Evolutionary conservation across 2,113 vertebrate species (phyloP).

Genomic region (Leucopternis melanops): DNA sequence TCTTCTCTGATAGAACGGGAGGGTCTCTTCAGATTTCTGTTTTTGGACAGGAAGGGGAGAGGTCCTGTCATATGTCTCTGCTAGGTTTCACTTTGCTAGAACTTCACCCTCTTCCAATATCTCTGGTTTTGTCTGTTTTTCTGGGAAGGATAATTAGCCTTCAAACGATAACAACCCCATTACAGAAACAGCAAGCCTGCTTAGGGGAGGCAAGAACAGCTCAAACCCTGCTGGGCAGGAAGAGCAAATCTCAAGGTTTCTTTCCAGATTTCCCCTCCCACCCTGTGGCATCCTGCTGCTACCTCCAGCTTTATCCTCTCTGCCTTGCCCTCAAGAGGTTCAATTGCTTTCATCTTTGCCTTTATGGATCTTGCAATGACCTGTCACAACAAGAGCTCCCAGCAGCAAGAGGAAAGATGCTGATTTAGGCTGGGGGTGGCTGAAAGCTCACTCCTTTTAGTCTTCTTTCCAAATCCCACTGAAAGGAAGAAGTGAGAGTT

Average conservation of each 20-base stretch:
- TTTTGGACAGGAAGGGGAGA: background rate
- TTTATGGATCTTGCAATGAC: background rate
- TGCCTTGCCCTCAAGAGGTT: background rate
- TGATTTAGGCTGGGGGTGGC: background rate
- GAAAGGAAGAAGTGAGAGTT: background rate
- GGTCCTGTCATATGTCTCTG: background rate
- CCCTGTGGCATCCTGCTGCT: background rate
- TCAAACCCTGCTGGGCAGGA: background rate
- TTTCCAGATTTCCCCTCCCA: background rate
- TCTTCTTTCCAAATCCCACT: background rate
- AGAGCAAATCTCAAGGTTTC: background rate
- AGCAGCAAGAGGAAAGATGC: background rate
- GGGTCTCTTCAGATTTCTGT: background rate
- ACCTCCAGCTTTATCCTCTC: constrained; percentile 15
- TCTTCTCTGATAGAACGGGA: background rate
- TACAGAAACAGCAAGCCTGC: background rate
- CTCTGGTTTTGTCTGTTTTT: background rate
- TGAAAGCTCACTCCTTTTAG: constrained; percentile 14
- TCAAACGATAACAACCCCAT: background rate
- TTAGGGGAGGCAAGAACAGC: background rate
- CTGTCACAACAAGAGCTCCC: constrained; percentile 2
- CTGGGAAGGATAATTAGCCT: background rate
- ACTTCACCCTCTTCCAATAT: background rate
- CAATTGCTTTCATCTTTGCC: background rate
- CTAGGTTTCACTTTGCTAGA: background rate